Evolutionary conservation across 2,888 invertebrate species (phyloP), one percentile per base, ranked within the genome.

Genomic region (Smittia aterrima): DNA sequence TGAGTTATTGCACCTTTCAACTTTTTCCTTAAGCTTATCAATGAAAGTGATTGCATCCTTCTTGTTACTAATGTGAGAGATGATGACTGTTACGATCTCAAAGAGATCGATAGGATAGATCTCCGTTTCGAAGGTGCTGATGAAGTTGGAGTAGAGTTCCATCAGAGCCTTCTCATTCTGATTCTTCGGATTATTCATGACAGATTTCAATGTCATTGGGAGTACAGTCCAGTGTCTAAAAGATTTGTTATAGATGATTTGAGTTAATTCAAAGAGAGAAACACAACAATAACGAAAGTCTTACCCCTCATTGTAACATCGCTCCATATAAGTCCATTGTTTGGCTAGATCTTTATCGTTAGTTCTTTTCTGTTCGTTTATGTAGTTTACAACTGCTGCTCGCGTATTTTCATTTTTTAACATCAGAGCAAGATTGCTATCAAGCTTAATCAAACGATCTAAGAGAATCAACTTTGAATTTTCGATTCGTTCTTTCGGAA

Each of bases 161-260:
- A 95, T 86, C 24, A 95, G 83, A 77, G 90, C 88, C 80, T 92
- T 92, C 75, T 89, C 92, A 78, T 88, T 86, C 79, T 92, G 91
- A 75, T 96, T 85, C 0, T 88, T 82, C 1, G 93, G 90, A 79
- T 91, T 87, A 78, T 91, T 91, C 47, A 97, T 92, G 79, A 97
- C 91, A 70, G 86, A 86, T 75, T 88, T 85, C 74, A 98, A 81
- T 84, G 92, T 92, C 72, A 96, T 84, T 0, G 98, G 97, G 77
- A 98, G 83, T 83, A 98, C 97, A 85, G 98, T 97, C 97, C 97
- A 98, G 84, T 97, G 86, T 84, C 96, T 93, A 84, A 75, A 85
- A 86, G n/a, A n/a, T n/a, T n/a, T n/a, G n/a, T n/a, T n/a, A n/a
- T n/a, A n/a, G n/a, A n/a, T n/a, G n/a, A n/a, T n/a, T n/a, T n/a